Evolutionary conservation across 2,888 invertebrate genomes (phyloP).

Genomic region (Tuberolachnus salignus): DNA sequence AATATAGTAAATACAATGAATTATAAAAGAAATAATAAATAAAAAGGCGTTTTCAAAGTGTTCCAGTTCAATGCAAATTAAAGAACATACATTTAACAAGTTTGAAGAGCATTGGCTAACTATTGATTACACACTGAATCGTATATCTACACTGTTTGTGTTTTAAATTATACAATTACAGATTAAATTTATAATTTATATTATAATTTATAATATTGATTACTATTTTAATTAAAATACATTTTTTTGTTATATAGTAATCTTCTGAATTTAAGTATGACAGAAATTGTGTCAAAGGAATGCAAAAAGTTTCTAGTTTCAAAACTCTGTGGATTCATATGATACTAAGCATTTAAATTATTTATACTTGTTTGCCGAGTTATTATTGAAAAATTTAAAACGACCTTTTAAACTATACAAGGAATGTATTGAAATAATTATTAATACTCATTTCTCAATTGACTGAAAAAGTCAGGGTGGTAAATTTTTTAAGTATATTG

Average conservation of each 20-base stretch:
- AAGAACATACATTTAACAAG: too few relatives aligned
- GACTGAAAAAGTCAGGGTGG: not conserved
- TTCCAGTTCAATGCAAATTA: too few relatives aligned
- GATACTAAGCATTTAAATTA: not conserved
- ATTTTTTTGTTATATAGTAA: not conserved
- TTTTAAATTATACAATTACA: too few relatives aligned
- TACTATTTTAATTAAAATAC: too few relatives aligned
- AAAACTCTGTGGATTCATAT: too few relatives aligned
- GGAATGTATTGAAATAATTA: not conserved
- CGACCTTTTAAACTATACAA: conserved; percentile 17
- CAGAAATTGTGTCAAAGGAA: not conserved
- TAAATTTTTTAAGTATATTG: too few relatives aligned
- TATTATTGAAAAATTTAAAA: conserved; percentile 4
- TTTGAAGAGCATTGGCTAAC: conserved; percentile 23
- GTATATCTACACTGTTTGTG: conserved; percentile 1
- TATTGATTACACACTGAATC: not conserved
- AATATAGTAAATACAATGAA: conserved; percentile 3
- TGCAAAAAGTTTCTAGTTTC: conserved; percentile 5
- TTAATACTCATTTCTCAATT: not conserved
- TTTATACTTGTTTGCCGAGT: conserved; percentile 4
- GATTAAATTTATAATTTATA: not conserved
- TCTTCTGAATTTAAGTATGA: not conserved
- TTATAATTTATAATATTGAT: not conserved
- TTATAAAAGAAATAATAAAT: conserved; percentile 2
- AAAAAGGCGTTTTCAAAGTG: not conserved